Base-by-base conservation (phyloP, 2,888 invertebrate species). In the Neoscelio sp. region DNA sequence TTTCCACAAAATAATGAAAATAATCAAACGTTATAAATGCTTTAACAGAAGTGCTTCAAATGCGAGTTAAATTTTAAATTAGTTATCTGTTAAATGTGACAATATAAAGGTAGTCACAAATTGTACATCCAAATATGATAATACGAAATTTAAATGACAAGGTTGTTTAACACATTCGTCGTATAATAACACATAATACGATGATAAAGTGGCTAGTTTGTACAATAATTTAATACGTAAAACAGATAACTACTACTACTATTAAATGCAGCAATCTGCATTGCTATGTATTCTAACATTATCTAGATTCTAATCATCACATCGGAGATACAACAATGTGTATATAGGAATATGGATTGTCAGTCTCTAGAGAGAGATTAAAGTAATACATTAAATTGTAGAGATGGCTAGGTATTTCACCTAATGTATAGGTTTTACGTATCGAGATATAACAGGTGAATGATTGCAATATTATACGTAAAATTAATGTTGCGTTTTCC, bases 261-360 rank as follows among this genome's bases (percentile, higher is more conserved):
- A 48, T 60, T 60, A 70, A 70, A 71, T 70, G 35, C 35, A 42
- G 30, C 33, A 33, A 60, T 60, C 50, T 18, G 38, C 50, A 44
- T 33, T 52, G 50, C 42, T 52, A 71, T 52, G 44, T 71, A 52
- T 52, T 52, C 33, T 52, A 62, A 56, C 68, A 56, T 68, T 56
- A 68, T 56, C 56, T 48, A 64, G 38, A 56, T 73, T 64, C 64
- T 73, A 73, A 73, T 73, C 73, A 64, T 73, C 54, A 42, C 56
- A 62, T 48, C 46, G 56, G 7, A 73, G 18, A 56, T 64, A 46
- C 40, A 40, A 50, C 48, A 42, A 70, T 70, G 70, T 40, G 26
- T n/a, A 40, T 33, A 26, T 62, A 44, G 42, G 33, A 44, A 44
- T 17, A 33, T 12, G 33, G 58, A 50, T 52, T 48, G 48, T 38